Conservation (phyloP, 2,797 vertebrate genomes). For the Enteromius anoplus region DNA sequence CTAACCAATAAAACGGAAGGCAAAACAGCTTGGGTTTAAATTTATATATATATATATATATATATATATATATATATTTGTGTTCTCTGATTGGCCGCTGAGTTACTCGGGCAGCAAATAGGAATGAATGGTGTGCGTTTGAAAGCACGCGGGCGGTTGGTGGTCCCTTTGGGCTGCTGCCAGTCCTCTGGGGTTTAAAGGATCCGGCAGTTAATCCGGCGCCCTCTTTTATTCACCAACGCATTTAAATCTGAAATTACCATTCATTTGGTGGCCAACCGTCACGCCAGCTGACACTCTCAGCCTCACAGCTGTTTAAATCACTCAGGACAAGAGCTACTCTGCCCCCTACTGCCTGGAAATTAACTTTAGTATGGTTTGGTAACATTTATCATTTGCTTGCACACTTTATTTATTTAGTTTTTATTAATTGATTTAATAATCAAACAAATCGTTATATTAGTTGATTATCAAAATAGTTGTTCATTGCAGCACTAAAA, state of each 20-base stretch:
- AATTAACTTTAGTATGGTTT: background rate
- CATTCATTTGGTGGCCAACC: constrained; percentile 52
- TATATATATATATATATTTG: background rate
- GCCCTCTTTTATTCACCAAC: constrained; percentile 55
- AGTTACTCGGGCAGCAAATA: constrained; percentile 60
- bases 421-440: background rate
- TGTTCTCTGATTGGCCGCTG: constrained; percentile 17
- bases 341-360: constrained; percentile 24
- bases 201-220: constrained; percentile 44
- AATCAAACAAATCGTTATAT: background rate
- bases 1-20: constrained; percentile 54
- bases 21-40: constrained; percentile 30
- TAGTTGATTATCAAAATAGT: too few relatives aligned
- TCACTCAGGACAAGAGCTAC: constrained; percentile 18
- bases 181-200: constrained; percentile 48
- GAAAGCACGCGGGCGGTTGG: constrained; percentile 59
- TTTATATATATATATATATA: background rate
- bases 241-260: constrained; percentile 73
- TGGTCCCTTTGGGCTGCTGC: constrained; percentile 62
- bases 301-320: constrained; percentile 27
- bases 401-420: background rate
- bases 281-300: constrained; percentile 31
- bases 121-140: background rate
- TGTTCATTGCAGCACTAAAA: background rate
- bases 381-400: background rate